Conservation (phyloP, 2,888 invertebrate genomes). For the Lordiphosa andalusiaca region DNA sequence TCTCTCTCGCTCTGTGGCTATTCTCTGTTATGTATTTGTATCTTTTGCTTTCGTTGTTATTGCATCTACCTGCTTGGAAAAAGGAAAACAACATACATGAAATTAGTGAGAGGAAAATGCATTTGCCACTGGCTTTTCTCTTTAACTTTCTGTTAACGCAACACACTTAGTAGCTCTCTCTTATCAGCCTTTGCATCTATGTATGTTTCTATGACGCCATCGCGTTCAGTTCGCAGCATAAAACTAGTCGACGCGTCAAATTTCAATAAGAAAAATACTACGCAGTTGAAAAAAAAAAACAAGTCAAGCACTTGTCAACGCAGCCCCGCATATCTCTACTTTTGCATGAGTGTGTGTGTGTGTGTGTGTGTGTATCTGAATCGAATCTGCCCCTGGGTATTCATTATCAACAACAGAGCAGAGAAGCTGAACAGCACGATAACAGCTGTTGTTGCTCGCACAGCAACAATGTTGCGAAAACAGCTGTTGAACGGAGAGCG, state of each 20-base stretch:
- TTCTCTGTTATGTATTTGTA: slow-evolving; percentile 9
- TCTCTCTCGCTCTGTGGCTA: slow-evolving; percentile 10
- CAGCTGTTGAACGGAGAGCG: slow-evolving; percentile 67
- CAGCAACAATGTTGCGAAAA: slow-evolving; percentile 72
- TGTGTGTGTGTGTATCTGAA: slow-evolving; percentile 15
- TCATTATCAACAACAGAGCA: slow-evolving; percentile 47
- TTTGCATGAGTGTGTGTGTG: slow-evolving; percentile 1
- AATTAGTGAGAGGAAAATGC: slow-evolving; percentile 8
- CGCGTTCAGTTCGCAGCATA: slow-evolving; percentile 47
- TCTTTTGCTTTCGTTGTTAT: slow-evolving; percentile 32
- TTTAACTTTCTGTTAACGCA: slow-evolving; percentile 3
- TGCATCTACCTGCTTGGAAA: slow-evolving; percentile 62
- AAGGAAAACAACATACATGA: slow-evolving; percentile 45
- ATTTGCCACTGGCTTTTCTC: not conserved
- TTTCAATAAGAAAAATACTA: slow-evolving; percentile 47
- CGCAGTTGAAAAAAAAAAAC: slow-evolving; percentile 66
- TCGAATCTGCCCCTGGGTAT: slow-evolving; percentile 15
- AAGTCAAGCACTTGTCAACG: slow-evolving; percentile 68
- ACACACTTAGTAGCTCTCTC: slow-evolving; percentile 2
- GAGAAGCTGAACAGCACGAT: slow-evolving; percentile 35
- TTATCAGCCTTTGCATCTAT: slow-evolving; percentile 10
- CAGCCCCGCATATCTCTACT: slow-evolving; percentile 43
- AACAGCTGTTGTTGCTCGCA: slow-evolving; percentile 52
- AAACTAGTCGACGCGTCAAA: slow-evolving; percentile 46
- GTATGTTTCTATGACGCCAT: slow-evolving; percentile 66